Conservation (phyloP, 2,888 invertebrate genomes). For the Epicampocera succincta region DNA sequence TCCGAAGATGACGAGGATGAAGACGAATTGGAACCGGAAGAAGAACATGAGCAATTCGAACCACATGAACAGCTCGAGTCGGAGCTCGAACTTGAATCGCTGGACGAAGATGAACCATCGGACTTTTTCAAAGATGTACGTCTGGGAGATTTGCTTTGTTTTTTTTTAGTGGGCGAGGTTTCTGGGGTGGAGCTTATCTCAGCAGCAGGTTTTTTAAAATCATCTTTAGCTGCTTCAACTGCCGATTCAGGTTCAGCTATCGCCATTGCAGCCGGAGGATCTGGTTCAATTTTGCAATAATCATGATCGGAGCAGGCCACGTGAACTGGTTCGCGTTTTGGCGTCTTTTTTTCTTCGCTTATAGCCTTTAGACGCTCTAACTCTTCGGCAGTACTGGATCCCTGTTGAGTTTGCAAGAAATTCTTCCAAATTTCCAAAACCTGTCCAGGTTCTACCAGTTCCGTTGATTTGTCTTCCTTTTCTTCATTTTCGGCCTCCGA, state of each 20-base stretch:
- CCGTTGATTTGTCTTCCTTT: slow-evolving; percentile 49
- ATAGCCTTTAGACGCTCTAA: slow-evolving; percentile 59
- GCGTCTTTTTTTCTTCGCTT: slow-evolving; percentile 66
- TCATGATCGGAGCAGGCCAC: slow-evolving; percentile 88
- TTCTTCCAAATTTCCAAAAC: slow-evolving; percentile 79
- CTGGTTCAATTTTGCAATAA: slow-evolving; percentile 84
- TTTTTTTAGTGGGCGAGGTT: slow-evolving; percentile 75
- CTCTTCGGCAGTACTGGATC: slow-evolving; percentile 65
- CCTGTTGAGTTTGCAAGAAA: slow-evolving; percentile 76
- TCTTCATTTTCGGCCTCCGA: slow-evolving; percentile 77
- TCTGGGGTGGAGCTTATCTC: slow-evolving; percentile 74
- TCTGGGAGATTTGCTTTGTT: slow-evolving; percentile 69
- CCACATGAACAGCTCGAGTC: slow-evolving; percentile 91
- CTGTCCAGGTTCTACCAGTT: slow-evolving; percentile 64
- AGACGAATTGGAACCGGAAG: slow-evolving; percentile 85
- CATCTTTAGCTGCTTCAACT: slow-evolving; percentile 52
- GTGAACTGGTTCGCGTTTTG: slow-evolving; percentile 82
- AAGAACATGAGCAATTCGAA: slow-evolving; percentile 91
- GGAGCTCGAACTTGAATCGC: slow-evolving; percentile 89
- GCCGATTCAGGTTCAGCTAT: slow-evolving; percentile 73
- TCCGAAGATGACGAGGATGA: slow-evolving; percentile 85
- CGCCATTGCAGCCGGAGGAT: slow-evolving; percentile 61
- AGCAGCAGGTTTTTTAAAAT: slow-evolving; percentile 64
- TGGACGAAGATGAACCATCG: slow-evolving; percentile 86
- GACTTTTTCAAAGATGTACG: slow-evolving; percentile 79